Evolutionary conservation across 2,113 vertebrate species (phyloP).

Genomic region (Myanophis thanlyinensis): DNA sequence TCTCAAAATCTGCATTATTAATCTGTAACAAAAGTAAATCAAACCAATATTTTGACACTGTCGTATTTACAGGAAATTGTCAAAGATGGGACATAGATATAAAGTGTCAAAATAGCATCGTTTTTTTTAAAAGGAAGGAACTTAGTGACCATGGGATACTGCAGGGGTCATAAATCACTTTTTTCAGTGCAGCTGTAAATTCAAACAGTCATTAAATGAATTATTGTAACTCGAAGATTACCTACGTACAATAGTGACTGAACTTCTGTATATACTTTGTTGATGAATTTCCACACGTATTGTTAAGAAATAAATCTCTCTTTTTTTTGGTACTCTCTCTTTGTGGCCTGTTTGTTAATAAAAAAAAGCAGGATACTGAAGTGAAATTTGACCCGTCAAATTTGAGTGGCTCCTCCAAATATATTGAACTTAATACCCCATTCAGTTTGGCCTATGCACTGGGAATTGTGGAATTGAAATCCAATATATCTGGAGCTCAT

Average conservation of each 20-base stretch:
- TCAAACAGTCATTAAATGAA: neutral
- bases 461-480: neutral
- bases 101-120: constrained; percentile 32
- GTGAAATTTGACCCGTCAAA: neutral
- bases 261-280: fast-evolving
- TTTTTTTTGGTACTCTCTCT: neutral
- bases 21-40: constrained; percentile 64
- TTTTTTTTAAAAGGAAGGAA: constrained; percentile 8
- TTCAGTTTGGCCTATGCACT: neutral
- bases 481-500: neutral
- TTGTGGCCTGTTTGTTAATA: neutral
- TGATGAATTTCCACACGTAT: neutral
- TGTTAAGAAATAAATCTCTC: neutral
- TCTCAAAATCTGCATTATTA: constrained; percentile 66
- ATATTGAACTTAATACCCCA: neutral
- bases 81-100: constrained; percentile 45
- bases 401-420: neutral
- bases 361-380: fast-evolving
- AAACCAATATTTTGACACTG: constrained; percentile 27
- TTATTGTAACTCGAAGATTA: fast-evolving
- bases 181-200: neutral
- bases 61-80: constrained; percentile 42
- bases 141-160: neutral
- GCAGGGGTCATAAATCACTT: neutral
- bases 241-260: neutral